Percentiles rank a stretch among this genome's conserved stretches.
Conservation (phyloP, 1,140 invertebrate species). For the Drosophila serrata region DNA sequence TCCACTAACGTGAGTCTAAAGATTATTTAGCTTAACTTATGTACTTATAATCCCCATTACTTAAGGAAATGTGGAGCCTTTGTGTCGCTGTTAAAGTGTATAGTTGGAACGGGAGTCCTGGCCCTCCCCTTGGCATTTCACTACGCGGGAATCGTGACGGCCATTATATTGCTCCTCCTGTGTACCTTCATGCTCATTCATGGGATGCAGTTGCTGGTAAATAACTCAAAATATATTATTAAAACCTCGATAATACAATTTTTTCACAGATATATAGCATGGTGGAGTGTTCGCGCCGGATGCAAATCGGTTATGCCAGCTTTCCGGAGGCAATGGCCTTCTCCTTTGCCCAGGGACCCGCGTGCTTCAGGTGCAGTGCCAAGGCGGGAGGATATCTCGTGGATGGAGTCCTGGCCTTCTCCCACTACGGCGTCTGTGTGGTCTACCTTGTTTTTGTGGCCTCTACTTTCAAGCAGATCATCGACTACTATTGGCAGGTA, state of each 20-base stretch:
- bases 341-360: conserved; percentile 39
- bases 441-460: conserved; percentile 55
- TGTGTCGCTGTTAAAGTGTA: conserved; percentile 34
- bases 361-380: conserved; percentile 15
- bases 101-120: conserved; percentile 50
- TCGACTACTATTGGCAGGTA: not conserved
- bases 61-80: conserved; percentile 13
- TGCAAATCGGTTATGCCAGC: conserved; percentile 30
- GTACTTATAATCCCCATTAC: not conserved
- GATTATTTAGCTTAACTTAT: too few relatives aligned
- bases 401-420: conserved; percentile 26
- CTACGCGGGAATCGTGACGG: conserved; percentile 24
- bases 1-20: conserved; percentile 43
- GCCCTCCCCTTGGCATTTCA: conserved; percentile 49
- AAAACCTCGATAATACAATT: too few relatives aligned
- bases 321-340: conserved; percentile 39
- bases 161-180: conserved; percentile 3
- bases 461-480: conserved; percentile 27
- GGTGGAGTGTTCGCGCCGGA: conserved; percentile 43
- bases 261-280: conserved; percentile 38
- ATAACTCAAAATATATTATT: not conserved
- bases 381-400: conserved; percentile 14
- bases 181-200: conserved; percentile 23
- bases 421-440: conserved; percentile 39
- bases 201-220: conserved; percentile 51